These are phyloP conservation scores for Origma solitaria DNA, from an alignment of 2,113 vertebrate genomes.

Conservation along the genomic window DNA sequence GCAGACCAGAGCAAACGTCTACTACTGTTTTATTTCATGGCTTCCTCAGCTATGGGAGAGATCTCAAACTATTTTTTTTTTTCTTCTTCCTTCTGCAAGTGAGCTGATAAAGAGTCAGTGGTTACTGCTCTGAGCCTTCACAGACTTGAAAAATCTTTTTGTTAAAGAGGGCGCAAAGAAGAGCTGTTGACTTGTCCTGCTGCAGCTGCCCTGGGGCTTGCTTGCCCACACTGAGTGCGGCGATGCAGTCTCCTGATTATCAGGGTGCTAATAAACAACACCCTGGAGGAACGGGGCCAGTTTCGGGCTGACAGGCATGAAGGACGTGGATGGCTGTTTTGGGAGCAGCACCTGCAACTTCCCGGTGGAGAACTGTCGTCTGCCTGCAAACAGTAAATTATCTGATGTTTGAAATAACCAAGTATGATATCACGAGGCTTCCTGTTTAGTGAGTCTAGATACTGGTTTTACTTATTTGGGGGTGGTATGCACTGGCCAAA, in stretches of 20 bases:
- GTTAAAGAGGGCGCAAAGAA: neutral
- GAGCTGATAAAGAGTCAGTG: neutral
- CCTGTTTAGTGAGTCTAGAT: neutral
- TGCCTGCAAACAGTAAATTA: neutral
- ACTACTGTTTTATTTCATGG: neutral
- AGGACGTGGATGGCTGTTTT: accelerated
- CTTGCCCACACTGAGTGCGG: accelerated
- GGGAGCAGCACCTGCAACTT: neutral
- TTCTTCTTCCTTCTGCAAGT: neutral
- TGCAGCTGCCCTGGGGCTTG: neutral
- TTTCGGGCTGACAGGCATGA: neutral
- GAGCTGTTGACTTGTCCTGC: neutral
- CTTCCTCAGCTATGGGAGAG: neutral
- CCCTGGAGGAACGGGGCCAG: accelerated
- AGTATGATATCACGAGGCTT: neutral
- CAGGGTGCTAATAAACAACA: accelerated
- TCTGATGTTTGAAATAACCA: neutral
- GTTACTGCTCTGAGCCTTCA: neutral
- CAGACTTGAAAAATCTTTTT: neutral
- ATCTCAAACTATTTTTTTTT: neutral
- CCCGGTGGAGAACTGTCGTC: neutral
- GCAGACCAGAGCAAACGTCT: neutral
- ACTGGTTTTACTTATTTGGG: neutral
- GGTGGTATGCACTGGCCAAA: neutral
- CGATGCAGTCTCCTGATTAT: accelerated